Base-by-base conservation (phyloP, 2,888 invertebrate species). In the Heliconius ismenius region DNA sequence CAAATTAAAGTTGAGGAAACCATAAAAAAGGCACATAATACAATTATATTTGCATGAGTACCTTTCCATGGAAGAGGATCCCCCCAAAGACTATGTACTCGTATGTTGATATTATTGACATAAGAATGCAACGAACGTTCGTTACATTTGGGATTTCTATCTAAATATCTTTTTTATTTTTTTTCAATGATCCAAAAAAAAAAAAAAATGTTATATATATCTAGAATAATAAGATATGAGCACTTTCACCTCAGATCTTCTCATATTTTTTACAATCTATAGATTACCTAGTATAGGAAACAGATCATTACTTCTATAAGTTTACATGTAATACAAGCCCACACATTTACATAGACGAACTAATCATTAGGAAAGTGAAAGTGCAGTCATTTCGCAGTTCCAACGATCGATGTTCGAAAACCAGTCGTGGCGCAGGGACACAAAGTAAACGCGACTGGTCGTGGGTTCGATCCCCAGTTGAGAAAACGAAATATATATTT, bases 331-430 rank as follows among this genome's bases (percentile, higher is more conserved):
- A 49, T 75, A 63, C 64, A 76, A 73, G 49, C 73, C 24, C 49
- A 70, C 70, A 76, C 76, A 68, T 72, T 75, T 64, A 75, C 54
- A 62, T 72, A 64, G 39, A 68, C 72, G 13, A 69, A 58, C 58
- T 75, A 73, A 64, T 67, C 65, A 76, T 84, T 83, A 81, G 79
- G 85, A 89, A 88, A 91, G 92, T 90, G 91, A 92, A 91, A 92
- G 91, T 85, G 81, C 7, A 83, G 79, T 32, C 79, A 79, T 83
- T 81, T 81, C 82, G 83, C 74, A 82, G 79, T 65, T 21, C 28
- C 74, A 65, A 49, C 76, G 68, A 28, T 62, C 60, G 36, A 82
- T 81, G 82, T 82, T 86, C 79, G 81, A 83, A 86, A 90, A 90
- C 89, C 88, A 82, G 89, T 90, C 6, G 7, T 49, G 18, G 49